Evolutionary conservation across 2,888 invertebrate genomes (phyloP), one percentile per base, ranked within the genome.

Genomic region (Athripsodes cinereus): DNA sequence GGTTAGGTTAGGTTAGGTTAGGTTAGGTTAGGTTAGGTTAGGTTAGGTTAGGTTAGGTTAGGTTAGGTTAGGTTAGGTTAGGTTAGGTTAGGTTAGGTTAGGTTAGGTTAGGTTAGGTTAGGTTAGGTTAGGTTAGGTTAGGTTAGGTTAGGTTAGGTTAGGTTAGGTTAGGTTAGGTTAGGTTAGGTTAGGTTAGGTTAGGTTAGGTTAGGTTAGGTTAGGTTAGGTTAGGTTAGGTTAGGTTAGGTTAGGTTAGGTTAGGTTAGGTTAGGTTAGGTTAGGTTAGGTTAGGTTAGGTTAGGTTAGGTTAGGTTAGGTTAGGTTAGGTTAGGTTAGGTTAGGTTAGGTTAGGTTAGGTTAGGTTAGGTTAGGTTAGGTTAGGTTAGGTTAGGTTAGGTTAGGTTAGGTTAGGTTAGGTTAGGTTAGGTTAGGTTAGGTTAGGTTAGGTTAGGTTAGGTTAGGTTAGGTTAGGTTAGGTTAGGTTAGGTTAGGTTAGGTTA

Each of bases 221-320:
- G 48, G 48, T 48, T 48, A 48, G 48, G 48, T 48, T 48, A 48
- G 48, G 48, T 48, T 48, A 48, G 48, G 48, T 48, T 48, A 48
- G 48, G 48, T 48, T 48, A 48, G 48, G 48, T 48, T 48, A 26
- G 26, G 26, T 26, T 16, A 21, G 48, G 61, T 55, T 58, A 64
- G 64, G 64, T 59, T 61, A 26, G 64, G 64, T 65, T 59, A 61
- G 59, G 57, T 64, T 51, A 61, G 55, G 59, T 53, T 53, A 53
- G 53, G 53, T 53, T 53, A 53, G 53, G 53, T 53, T 47, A 58
- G 61, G 56, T 65, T 49, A 59, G 63, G 53, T 54, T 54, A 53
- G 53, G 62, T 64, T 64, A 62, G 62, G 64, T 62, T 64, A 62
- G 62, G 60, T 64, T 60, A 59, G 62, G 61, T 64, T 59, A 60